Evolutionary conservation across 92 coral and sea anemone species (phyloP), one percentile per base, ranked within the genome.

Genomic region (Zoanthus solanderi): DNA sequence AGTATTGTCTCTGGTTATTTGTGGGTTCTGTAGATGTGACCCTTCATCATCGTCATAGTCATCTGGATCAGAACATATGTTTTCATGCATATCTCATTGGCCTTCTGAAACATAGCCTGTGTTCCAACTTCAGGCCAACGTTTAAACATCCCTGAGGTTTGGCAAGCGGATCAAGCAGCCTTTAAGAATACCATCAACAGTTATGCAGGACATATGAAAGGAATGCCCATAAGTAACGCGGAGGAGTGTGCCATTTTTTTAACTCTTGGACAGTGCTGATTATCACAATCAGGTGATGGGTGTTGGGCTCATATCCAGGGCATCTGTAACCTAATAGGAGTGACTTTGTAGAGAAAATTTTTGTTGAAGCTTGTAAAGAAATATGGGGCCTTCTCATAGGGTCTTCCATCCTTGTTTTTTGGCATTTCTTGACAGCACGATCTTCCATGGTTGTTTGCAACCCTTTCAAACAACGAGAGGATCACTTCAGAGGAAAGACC

Each of bases 401-500:
- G 86, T n/a, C 67, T 56, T 52, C 93, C 93, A 42, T 90, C 90
- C 14, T 34, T 75, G 85, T 90, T 90, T 29, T 87, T 5, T 84
- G 91, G 92, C 76, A 91, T 73, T 83, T 90, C 92, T 9, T 78
- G 86, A 32, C 71, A 45, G 56, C 66, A 28, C 3, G 93, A 87
- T 53, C 31, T 67, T 28, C 91, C 92, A 58, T 87, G 95, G 60
- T 92, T 89, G 46, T 71, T 44, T 75, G 95, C 92, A 4, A 90
- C 93, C 34, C 94, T 72, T 72, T 90, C 89, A 88, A 91, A 91
- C 92, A 91, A 77, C 6, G 88, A 50, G 14, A 87, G 73, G 58
- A 92, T 89, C 28, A 82, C 90, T 34, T 92, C 90, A 77, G 95
- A 91, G 77, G 92, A 87, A 60, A 92, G 58, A 65, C 95, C 95